Evolutionary conservation across 1,140 invertebrate genomes (phyloP).

Genomic region (Zaprionus kolodkinae): DNA sequence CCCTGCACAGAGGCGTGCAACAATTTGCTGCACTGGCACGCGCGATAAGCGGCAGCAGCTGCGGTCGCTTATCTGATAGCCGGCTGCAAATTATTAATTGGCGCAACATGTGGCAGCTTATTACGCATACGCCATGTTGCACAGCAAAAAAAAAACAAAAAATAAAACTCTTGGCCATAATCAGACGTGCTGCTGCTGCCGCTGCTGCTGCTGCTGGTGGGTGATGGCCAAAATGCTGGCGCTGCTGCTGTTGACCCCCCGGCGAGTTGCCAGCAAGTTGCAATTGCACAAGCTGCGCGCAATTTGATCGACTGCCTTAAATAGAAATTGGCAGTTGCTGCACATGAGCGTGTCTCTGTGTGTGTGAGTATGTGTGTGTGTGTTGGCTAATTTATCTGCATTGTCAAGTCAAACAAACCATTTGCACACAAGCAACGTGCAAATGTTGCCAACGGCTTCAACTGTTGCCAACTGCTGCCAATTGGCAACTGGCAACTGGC

Average conservation of each 20-base stretch:
- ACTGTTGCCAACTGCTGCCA: constrained; percentile 18
- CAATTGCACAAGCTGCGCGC: constrained; percentile 1
- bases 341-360: neutral
- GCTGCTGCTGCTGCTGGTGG: constrained; percentile 35
- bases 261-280: constrained; percentile 15
- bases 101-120: constrained; percentile 49
- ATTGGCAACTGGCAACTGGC: constrained; percentile 8
- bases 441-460: constrained; percentile 37
- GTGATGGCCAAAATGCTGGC: constrained; percentile 53
- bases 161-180: constrained; percentile 15
- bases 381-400: constrained; percentile 52
- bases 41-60: constrained; percentile 37
- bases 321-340: constrained; percentile 52
- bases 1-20: constrained; percentile 17
- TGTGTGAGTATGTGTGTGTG: constrained; percentile 3
- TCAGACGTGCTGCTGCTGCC: constrained; percentile 7
- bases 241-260: constrained; percentile 67
- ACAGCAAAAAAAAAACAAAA: constrained; percentile 23
- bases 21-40: constrained; percentile 47
- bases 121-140: constrained; percentile 56
- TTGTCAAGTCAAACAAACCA: constrained; percentile 61
- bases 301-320: constrained; percentile 62
- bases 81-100: constrained; percentile 68
- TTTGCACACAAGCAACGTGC: constrained; percentile 46
- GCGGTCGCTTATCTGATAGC: constrained; percentile 31